Evolutionary conservation across 2,113 vertebrate genomes (phyloP).

Genomic region (Phaethon lepturus): DNA sequence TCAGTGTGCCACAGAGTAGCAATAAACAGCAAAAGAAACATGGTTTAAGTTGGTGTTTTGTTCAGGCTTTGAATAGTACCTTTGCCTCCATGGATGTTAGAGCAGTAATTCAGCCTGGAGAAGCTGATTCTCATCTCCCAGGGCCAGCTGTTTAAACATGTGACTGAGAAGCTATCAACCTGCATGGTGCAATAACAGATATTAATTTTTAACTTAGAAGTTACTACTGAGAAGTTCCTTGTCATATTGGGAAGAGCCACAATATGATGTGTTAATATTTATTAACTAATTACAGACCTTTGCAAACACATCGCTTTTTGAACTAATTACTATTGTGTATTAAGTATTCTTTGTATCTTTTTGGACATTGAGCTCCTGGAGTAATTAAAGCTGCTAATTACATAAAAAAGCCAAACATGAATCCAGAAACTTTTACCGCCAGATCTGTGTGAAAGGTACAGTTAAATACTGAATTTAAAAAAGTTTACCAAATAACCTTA

Average conservation of each 20-base stretch:
- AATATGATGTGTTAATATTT: not conserved
- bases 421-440: not conserved
- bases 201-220: constrained; percentile 7
- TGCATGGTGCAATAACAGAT: not conserved
- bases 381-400: not conserved
- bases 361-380: not conserved
- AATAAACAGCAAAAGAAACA: not conserved
- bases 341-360: not conserved
- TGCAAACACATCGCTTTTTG: not conserved
- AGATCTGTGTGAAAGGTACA: not conserved
- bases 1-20: not conserved
- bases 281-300: not conserved
- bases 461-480: not conserved
- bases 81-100: not conserved
- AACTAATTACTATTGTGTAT: not conserved
- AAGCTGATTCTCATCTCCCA: not conserved
- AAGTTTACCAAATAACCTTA: not conserved
- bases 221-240: not conserved
- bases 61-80: not conserved
- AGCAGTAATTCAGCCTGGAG: not conserved
- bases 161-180: not conserved
- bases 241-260: not conserved
- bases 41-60: not conserved
- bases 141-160: not conserved
- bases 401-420: not conserved